Evolutionary conservation across 2,113 vertebrate genomes (phyloP), one percentile per base, ranked within the genome.

Genomic region (Paratilapia polleni): DNA sequence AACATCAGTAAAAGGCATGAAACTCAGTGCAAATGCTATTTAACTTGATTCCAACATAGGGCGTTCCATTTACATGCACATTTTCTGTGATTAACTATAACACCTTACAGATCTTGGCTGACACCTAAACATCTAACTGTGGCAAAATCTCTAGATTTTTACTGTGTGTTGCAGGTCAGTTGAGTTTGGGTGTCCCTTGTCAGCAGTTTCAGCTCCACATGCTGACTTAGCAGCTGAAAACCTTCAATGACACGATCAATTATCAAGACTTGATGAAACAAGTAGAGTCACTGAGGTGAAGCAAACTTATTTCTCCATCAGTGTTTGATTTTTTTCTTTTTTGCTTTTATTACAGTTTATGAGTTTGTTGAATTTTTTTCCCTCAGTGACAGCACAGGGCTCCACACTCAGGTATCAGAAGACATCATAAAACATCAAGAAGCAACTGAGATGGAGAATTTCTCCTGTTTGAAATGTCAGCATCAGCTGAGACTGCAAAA

Each of bases 151-250:
- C 47, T 0, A 0, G 52, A 10, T 52, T 52, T 52, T 52, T 52
- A 20, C 66, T 0, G 36, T 13, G 6, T 26, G 60, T 8, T 38
- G 54, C 77, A 91, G 92, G 88, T 75, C 58, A 91, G 84, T 62
- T 58, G 26, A 78, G 84, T 38, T 24, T 92, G 91, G 60, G 26
- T 3, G 60, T 86, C 41, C 85, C 83, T 0, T 81, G 88, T 83
- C 82, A 58, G 31, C 80, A 81, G 54, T 56, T 43, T 49, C 79
- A 90, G 82, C 85, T 91, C 36, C 76, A n/a, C 68, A 17, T 24
- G 60, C 75, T 90, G 87, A 56, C 79, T 34, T 68, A 78, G 82
- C 74, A 34, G 64, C 74, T 89, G 77, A 78, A 82, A 43, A 78
- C 52, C 2, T 3, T 26, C 60, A 34, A 62, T 47, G 52, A 56